Conservation (phyloP, 2,113 vertebrate species). For the Notarius lentiginosus region DNA sequence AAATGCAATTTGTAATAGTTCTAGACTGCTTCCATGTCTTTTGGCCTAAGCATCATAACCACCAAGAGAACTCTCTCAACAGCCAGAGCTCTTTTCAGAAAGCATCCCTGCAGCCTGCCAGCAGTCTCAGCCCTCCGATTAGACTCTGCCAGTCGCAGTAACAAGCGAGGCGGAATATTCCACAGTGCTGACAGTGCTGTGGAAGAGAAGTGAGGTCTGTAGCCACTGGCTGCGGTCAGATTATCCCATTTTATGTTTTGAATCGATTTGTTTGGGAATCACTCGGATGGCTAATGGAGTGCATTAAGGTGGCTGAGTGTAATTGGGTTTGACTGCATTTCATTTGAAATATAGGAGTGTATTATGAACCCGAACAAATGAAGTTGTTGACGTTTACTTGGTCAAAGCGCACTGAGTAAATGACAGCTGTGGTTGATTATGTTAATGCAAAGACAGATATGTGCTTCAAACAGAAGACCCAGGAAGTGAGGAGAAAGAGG, state of each 20-base stretch:
- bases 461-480: slow-evolving; percentile 14
- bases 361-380: slow-evolving; percentile 6
- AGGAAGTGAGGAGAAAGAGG: not conserved
- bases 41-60: slow-evolving; percentile 65
- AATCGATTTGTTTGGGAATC: slow-evolving; percentile 50
- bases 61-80: slow-evolving; percentile 65
- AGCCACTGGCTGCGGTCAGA: slow-evolving; percentile 49
- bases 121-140: slow-evolving; percentile 64
- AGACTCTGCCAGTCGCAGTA: slow-evolving; percentile 66
- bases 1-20: slow-evolving; percentile 36
- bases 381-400: slow-evolving; percentile 16
- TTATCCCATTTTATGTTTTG: slow-evolving; percentile 50
- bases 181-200: slow-evolving; percentile 47
- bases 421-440: slow-evolving; percentile 2
- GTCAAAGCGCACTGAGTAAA: slow-evolving; percentile 28
- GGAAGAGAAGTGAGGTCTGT: slow-evolving; percentile 44
- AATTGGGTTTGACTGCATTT: slow-evolving; percentile 35
- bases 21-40: slow-evolving; percentile 53
- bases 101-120: slow-evolving; percentile 65
- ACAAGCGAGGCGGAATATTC: slow-evolving; percentile 58
- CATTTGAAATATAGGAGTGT: slow-evolving; percentile 14
- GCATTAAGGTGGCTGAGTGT: slow-evolving; percentile 48
- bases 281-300: slow-evolving; percentile 52
- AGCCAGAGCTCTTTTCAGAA: slow-evolving; percentile 70
- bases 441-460: slow-evolving; percentile 12